These are phyloP conservation scores for Trichogramma evanescens DNA, from an alignment of 2,888 invertebrate genomes.

Conservation along the genomic window DNA sequence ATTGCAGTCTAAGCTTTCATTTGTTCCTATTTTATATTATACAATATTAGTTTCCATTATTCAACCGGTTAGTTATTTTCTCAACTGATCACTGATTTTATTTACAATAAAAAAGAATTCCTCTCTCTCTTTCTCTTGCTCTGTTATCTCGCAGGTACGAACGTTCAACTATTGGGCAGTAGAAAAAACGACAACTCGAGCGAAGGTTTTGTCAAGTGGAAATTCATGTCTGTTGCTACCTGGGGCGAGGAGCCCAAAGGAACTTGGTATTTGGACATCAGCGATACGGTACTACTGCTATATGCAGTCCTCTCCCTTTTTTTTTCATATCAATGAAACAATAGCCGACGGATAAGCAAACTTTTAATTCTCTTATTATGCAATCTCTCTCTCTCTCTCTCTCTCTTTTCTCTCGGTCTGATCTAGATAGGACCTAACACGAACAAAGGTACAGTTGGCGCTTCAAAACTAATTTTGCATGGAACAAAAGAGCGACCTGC, in stretches of 20 bases:
- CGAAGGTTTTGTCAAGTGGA: slow-evolving; percentile 74
- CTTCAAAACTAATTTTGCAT: slow-evolving; percentile 60
- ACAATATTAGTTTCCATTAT: too few relatives aligned
- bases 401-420: slow-evolving; percentile 1
- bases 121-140: background rate
- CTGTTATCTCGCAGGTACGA: slow-evolving; percentile 54
- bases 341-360: background rate
- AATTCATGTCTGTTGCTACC: slow-evolving; percentile 79
- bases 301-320: background rate
- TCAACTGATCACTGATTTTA: background rate
- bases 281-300: slow-evolving; percentile 45
- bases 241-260: slow-evolving; percentile 83
- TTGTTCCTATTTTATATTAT: too few relatives aligned
- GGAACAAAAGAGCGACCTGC: slow-evolving; percentile 61
- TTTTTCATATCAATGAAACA: background rate
- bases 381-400: too few relatives aligned
- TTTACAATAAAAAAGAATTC: background rate
- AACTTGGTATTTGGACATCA: slow-evolving; percentile 54
- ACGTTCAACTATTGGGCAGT: slow-evolving; percentile 62
- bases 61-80: too few relatives aligned
- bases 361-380: background rate
- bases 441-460: slow-evolving; percentile 57
- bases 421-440: slow-evolving; percentile 44
- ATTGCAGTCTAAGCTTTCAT: too few relatives aligned
- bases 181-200: slow-evolving; percentile 64